Conservation (phyloP, 2,113 vertebrate genomes). For the Lamprotornis superbus region DNA sequence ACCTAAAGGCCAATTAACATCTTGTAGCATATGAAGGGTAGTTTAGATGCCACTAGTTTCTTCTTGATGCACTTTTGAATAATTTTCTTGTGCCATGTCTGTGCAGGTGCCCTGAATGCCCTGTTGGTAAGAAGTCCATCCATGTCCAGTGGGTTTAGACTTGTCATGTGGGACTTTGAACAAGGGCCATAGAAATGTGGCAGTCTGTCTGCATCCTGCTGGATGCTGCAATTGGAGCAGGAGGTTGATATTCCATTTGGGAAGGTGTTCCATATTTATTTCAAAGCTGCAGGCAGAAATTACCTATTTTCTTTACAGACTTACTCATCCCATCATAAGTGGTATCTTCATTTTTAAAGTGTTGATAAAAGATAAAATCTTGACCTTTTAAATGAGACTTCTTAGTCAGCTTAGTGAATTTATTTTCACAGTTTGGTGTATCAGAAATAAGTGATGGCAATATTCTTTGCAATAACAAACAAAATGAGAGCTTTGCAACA, state of each 20-base stretch:
- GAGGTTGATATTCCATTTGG: background rate
- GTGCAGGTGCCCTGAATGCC: background rate
- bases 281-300: background rate
- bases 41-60: background rate
- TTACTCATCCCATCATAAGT: background rate
- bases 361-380: background rate
- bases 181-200: background rate
- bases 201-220: background rate
- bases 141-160: background rate
- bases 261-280: background rate
- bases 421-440: background rate
- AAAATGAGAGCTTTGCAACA: background rate
- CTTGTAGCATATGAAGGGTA: background rate
- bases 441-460: background rate
- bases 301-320: background rate
- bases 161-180: background rate
- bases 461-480: background rate
- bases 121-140: background rate
- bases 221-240: background rate
- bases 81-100: background rate
- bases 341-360: background rate
- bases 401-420: background rate
- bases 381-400: background rate
- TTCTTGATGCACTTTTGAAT: background rate
- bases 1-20: background rate